Evolutionary conservation across 2,797 vertebrate species (phyloP).

Genomic region (Acanthis flammea): DNA sequence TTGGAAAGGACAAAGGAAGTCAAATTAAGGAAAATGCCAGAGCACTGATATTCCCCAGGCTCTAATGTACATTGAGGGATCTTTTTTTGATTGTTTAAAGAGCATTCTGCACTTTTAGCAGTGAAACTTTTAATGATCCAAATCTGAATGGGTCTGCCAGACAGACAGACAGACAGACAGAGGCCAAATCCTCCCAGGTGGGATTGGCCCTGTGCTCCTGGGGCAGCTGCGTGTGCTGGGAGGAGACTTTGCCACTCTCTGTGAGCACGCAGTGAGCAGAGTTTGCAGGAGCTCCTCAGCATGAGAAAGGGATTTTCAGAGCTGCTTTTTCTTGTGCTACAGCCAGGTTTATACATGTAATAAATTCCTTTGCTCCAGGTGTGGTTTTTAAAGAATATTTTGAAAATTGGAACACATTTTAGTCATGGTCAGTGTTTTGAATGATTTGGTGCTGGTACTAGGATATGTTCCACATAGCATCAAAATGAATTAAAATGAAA

Average conservation of each 20-base stretch:
- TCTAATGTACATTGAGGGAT: neutral
- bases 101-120: neutral
- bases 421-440: neutral
- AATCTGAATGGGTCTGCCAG: neutral
- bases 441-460: neutral
- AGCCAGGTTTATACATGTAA: neutral
- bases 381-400: neutral
- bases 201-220: neutral
- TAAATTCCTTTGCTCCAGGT: neutral
- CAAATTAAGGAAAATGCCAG: neutral
- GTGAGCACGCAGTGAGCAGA: neutral
- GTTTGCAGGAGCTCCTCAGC: neutral
- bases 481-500: neutral
- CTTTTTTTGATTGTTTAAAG: neutral
- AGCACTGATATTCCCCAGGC: neutral
- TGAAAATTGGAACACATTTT: neutral
- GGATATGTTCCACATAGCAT: neutral
- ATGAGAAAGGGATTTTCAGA: neutral
- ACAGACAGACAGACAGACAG: neutral
- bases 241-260: neutral
- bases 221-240: rapidly evolving
- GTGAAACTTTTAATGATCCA: neutral
- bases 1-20: neutral
- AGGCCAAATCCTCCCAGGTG: neutral
- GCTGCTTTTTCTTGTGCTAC: neutral